Evolutionary conservation across 2,797 vertebrate genomes (phyloP), one percentile per base, ranked within the genome.

Genomic region (Pogoniulus pusillus): DNA sequence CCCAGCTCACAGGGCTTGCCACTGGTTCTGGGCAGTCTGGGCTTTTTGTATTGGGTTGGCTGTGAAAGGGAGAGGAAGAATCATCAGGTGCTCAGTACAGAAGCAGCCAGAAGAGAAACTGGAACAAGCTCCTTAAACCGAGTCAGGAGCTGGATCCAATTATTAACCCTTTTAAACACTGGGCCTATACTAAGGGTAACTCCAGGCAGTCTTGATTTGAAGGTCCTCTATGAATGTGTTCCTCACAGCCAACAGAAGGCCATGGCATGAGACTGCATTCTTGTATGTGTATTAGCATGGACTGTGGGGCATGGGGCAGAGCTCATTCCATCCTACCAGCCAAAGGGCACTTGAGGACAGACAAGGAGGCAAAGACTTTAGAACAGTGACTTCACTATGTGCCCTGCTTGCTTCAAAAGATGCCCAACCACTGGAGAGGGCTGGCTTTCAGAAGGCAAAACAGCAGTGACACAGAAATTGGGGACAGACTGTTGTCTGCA

Each of bases 311-410:
- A 70, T 16, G 26, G n/a, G 12, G 7, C 0, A 2, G 41, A 51
- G 32, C 45, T 89, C 57, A 3, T 57, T 20, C 22, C 10, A 1
- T 17, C 63, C 76, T 10, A 8, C 45, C 26, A 74, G 39, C 23
- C 64, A 22, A 74, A 87, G 83, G 83, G 65, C 68, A 84, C 84
- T 23, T 65, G 58, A 86, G 93, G 83, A 66, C 91, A 91, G 82
- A 53, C 64, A 53, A 43, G 24, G 70, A 76, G 51, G 55, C 49
- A 35, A 94, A 91, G 77, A 70, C 89, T 64, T 82, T 73, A 43
- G 12, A 32, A 69, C 16, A 69, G 58, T 12, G 78, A 82, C 71
- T 73, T 49, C 68, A 85, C 69, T 82, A 26, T 3, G 59, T 80
- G 47, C 39, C 69, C 47, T 86, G 90, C 80, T 72, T 19, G 66